Conservation (phyloP, 2,888 invertebrate genomes). For the Empis stercorea region DNA sequence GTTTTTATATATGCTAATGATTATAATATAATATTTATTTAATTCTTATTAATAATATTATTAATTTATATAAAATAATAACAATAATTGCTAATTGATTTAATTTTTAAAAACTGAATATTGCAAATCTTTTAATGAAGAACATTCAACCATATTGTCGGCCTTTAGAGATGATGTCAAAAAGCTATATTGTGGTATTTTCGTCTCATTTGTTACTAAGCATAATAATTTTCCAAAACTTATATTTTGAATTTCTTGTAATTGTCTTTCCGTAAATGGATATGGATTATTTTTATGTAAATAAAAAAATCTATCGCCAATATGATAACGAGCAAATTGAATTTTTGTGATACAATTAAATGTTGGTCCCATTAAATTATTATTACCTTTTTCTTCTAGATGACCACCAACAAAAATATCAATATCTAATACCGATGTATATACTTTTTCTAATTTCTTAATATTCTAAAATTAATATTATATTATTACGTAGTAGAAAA, state of each 20-base stretch:
- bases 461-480: slow-evolving; percentile 38
- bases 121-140: no score
- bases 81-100: no score
- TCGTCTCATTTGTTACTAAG: slow-evolving; percentile 50
- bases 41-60: no score
- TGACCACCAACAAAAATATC: slow-evolving; percentile 64
- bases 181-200: slow-evolving; percentile 20
- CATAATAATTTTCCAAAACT: slow-evolving; percentile 50
- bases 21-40: no score
- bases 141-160: no score
- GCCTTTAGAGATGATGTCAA: background rate
- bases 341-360: slow-evolving; percentile 62
- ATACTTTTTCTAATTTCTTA: slow-evolving; percentile 33
- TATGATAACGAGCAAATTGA: slow-evolving; percentile 50
- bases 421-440: slow-evolving; percentile 42
- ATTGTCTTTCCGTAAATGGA: slow-evolving; percentile 32
- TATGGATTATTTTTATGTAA: slow-evolving; percentile 39
- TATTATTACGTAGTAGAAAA: background rate
- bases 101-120: no score
- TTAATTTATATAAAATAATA: no score
- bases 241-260: slow-evolving; percentile 48
- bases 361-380: slow-evolving; percentile 54
- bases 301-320: slow-evolving; percentile 62
- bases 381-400: slow-evolving; percentile 49
- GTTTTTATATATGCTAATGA: no score